Conservation (phyloP, 2,888 invertebrate genomes). For the Spilosoma lubricipeda region DNA sequence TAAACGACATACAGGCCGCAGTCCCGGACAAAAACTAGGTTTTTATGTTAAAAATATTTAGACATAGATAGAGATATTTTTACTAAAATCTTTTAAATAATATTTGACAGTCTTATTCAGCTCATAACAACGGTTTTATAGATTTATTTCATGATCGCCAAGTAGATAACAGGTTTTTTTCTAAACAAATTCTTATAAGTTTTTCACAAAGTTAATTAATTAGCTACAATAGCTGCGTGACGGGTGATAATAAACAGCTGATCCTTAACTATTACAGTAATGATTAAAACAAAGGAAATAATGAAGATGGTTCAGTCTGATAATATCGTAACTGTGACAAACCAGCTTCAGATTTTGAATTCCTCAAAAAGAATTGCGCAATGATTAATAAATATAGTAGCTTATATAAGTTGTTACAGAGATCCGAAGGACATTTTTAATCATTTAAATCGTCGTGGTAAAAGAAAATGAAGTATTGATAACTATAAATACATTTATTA, state of each 20-base stretch:
- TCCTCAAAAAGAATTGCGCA: not conserved
- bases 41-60: no score
- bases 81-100: not conserved
- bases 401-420: not conserved
- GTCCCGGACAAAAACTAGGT: no score
- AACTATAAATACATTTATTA: no score
- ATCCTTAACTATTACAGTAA: constrained; percentile 14
- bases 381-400: not conserved
- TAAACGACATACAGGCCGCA: no score
- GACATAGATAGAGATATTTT: no score
- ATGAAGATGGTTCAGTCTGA: constrained; percentile 1
- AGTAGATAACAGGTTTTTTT: not conserved
- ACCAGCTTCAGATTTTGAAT: not conserved
- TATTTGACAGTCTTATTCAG: constrained; percentile 1
- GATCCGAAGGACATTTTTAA: not conserved
- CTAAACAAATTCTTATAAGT: not conserved
- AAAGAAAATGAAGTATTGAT: no score
- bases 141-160: not conserved
- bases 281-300: constrained; percentile 32
- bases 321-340: constrained; percentile 14
- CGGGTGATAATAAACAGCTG: constrained; percentile 26
- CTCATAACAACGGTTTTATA: not conserved
- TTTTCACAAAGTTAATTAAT: constrained; percentile 19
- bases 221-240: constrained; percentile 35
- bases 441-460: no score